phyloP scores from a whole-genome alignment of 2,797 vertebrate genomes.

The Limnodromus scolopaceus region DNA sequence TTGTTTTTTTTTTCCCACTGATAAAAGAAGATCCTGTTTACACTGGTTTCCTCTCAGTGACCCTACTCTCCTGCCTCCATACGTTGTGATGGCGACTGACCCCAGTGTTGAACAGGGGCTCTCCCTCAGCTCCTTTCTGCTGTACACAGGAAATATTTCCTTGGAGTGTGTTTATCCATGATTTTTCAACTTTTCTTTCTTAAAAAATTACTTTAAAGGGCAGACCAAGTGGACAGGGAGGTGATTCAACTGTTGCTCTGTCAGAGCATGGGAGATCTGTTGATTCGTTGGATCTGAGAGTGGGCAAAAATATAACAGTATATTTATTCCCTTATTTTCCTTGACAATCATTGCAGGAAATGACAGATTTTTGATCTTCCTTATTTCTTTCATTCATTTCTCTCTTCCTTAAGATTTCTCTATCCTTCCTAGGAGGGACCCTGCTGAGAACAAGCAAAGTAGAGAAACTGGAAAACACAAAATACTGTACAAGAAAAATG shows the following conservation, averaged over 20 bases:
- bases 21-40: constrained; percentile 48
- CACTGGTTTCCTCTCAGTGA: not conserved
- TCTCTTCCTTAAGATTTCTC: not conserved
- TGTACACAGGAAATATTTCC: constrained; percentile 64
- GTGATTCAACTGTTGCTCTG: not conserved
- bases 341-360: not conserved
- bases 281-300: not conserved
- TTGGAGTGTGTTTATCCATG: constrained; percentile 24
- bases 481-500: not conserved
- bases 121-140: not conserved
- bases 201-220: not conserved
- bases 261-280: not conserved
- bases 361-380: not conserved
- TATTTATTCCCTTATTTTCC: not conserved
- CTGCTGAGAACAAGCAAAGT: not conserved
- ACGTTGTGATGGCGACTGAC: not conserved
- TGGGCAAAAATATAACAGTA: not conserved
- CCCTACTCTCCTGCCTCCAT: constrained; percentile 4
- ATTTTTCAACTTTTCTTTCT: not conserved
- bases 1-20: not conserved
- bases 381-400: not conserved
- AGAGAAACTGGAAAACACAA: not conserved
- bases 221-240: not conserved
- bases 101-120: not conserved
- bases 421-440: not conserved